Evolutionary conservation across 2,113 vertebrate genomes (phyloP).

Genomic region (Pygoscelis adeliae): DNA sequence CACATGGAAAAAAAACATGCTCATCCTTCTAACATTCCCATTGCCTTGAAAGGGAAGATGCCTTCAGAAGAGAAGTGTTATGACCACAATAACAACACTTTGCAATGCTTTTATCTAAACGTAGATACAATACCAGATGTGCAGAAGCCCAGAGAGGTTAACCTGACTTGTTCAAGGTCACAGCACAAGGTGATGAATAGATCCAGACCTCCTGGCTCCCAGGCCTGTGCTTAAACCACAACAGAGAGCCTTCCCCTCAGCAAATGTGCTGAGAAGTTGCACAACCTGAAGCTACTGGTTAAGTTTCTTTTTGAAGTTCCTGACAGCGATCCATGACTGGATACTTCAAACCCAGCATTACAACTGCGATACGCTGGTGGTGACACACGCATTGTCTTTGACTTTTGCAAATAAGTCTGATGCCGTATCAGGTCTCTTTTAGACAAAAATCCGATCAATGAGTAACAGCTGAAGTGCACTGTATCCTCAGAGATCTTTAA

Average conservation of each 20-base stretch:
- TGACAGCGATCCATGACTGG: conserved; percentile 18
- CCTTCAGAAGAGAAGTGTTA: not conserved
- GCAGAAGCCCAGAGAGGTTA: not conserved
- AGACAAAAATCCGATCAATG: not conserved
- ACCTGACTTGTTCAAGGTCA: not conserved
- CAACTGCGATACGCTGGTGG: not conserved
- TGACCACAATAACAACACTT: not conserved
- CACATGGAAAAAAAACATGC: not conserved
- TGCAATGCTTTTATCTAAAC: not conserved
- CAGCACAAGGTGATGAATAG: not conserved
- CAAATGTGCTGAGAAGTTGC: conserved; percentile 38
- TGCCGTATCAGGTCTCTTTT: not conserved
- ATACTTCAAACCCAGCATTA: conserved; percentile 29
- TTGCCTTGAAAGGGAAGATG: not conserved
- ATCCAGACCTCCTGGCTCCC: conserved; percentile 54
- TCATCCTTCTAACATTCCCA: not conserved
- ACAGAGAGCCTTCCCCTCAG: not conserved
- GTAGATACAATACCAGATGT: not conserved
- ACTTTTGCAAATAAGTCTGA: not conserved
- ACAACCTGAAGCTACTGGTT: conserved; percentile 10
- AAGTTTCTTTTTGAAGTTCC: not conserved
- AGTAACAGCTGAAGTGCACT: not conserved
- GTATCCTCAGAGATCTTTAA: not conserved
- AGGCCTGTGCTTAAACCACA: not conserved
- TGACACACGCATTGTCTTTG: not conserved